Percentiles rank a stretch among this genome's conserved stretches.
These are phyloP conservation scores for Mesochorus sp. DNA, from an alignment of 2,888 invertebrate genomes.

Conservation along the genomic window DNA sequence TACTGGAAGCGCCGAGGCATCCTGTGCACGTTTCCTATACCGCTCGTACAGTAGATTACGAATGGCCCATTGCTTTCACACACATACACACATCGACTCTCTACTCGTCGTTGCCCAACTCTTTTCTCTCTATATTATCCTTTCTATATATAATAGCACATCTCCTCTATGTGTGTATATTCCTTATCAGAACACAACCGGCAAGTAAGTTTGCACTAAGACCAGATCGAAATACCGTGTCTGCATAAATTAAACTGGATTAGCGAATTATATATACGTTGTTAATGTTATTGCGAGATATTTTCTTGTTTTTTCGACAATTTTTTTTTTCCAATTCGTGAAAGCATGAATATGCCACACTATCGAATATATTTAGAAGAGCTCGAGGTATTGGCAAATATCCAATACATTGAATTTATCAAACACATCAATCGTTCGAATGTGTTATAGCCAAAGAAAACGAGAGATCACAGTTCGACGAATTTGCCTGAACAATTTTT, in stretches of 20 bases:
- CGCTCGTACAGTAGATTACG: slow-evolving; percentile 12
- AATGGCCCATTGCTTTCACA: slow-evolving; percentile 8
- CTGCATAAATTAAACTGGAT: slow-evolving; percentile 36
- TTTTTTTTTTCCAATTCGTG: not conserved
- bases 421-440: too few relatives aligned
- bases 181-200: slow-evolving; percentile 48
- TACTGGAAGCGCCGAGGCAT: slow-evolving; percentile 41
- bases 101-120: slow-evolving; percentile 8
- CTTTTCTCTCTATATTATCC: slow-evolving; percentile 10
- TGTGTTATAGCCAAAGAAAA: too few relatives aligned
- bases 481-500: too few relatives aligned
- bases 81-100: not conserved
- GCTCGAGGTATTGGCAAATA: too few relatives aligned
- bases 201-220: slow-evolving; percentile 11
- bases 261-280: slow-evolving; percentile 8
- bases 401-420: too few relatives aligned
- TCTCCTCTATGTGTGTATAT: slow-evolving; percentile 32
- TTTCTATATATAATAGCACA: slow-evolving; percentile 30
- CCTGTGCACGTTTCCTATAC: slow-evolving; percentile 37
- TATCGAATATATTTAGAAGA: too few relatives aligned
- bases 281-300: not conserved
- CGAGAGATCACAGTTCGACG: too few relatives aligned
- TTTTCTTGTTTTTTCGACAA: not conserved
- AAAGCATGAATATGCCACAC: too few relatives aligned
- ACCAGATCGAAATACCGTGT: slow-evolving; percentile 7